Evolutionary conservation across 1,140 invertebrate genomes (phyloP), one percentile per base, ranked within the genome.

Genomic region (Microvelia longipes): DNA sequence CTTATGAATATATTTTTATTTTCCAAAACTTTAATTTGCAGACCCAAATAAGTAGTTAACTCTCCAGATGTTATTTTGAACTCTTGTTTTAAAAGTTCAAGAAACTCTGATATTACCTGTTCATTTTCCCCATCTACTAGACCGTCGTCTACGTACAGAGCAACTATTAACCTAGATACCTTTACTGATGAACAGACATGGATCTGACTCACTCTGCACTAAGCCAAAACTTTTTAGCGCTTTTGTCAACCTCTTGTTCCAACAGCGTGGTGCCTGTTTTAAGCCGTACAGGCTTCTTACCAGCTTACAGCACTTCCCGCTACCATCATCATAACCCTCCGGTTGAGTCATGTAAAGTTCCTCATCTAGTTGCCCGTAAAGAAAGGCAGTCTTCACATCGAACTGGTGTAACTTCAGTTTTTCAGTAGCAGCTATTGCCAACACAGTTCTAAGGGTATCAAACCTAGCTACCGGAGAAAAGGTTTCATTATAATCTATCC

Each of bases 311-410:
- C 5, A 76, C 26, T 69, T 27, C 27, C 73, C 67, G 0, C 62
- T 64, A 25, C 71, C 24, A 67, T 64, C 65, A 13, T 69, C 27
- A 68, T 66, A 74, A 25, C 75, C 76, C 69, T 77, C 71, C 2
- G 78, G 77, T 67, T 79, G 75, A 29, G 76, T 65, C 75, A 81
- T 79, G 68, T 74, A 80, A 0, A 80, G 70, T 25, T 75, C 74
- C 71, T 81, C 77, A 1, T 79, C 71, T 13, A 81, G 69, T 11
- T 76, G 63, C 25, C 76, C 74, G 74, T 75, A 64, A 69, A 76
- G 28, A 75, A 73, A 70, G 5, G 66, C 66, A 29, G 66, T 29
- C n/a, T 25, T 27, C 28, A 67, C 66, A 29, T 67, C 66, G 28
- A 67, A 67, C 66, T 67, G 66, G 5, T 27, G 28, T 5, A 67